Base-by-base conservation (phyloP, 2,888 invertebrate species). In the Andrena marginata region DNA sequence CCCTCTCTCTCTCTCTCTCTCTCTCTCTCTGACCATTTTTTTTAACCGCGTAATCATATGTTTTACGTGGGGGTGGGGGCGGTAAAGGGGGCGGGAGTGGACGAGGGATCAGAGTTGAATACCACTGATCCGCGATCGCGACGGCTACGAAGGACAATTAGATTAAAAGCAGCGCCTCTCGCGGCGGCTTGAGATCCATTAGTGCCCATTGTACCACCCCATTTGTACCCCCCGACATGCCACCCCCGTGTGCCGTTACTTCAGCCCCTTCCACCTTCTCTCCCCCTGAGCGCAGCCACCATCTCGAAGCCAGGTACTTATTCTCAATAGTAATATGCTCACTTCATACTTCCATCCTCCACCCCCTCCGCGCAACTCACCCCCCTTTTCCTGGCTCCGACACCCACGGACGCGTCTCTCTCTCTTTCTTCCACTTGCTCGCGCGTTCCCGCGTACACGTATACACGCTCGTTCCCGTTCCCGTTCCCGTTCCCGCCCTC, bases 141-240 rank as follows among this genome's bases (percentile, higher is more conserved):
- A 87, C 90, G 89, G 90, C 91, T 90, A 90, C 89, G 92, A 91
- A 93, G 94, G 93, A 94, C 94, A 93, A 94, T 94, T 94, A 94
- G 94, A 94, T 94, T 94, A 94, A 94, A 94, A 94, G 94, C 94
- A 94, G 93, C 94, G 93, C 93, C 93, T 93, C 93, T 93, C 92
- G 92, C 92, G 93, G 93, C 93, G 91, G 93, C 94, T 94, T 92
- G 94, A 94, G 93, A 94, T 94, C 94, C 94, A 94, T 94, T 94
- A 94, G 94, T 91, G 92, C 93, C 93, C 92, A 94, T 94, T 94
- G 94, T 94, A 92, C 92, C 92, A 92, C 92, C 92, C 93, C 93
- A 93, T 94, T 94, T 93, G 91, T 90, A 91, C 91, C 91, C 88
- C 88, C 92, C 91, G 89, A 87, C 90, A 84, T 88, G 85, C 90